Conservation (phyloP, 2,888 invertebrate genomes). For the Abrostola triplasia region DNA sequence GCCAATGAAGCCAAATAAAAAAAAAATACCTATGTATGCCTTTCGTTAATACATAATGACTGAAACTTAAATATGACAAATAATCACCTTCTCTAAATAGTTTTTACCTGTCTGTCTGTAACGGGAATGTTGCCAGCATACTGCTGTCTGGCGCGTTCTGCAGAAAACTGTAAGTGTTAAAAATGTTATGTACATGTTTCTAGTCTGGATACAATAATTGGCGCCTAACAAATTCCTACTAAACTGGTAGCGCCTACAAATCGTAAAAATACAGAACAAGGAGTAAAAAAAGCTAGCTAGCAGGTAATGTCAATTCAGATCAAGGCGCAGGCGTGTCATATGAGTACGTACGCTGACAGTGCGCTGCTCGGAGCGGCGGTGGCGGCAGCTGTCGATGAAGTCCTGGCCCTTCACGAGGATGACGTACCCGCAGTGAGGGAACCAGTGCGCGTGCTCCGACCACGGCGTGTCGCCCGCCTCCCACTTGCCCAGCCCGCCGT, state of each 20-base stretch:
- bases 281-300: too few relatives aligned
- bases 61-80: not conserved
- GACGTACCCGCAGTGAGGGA: constrained; percentile 95
- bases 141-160: constrained; percentile 66
- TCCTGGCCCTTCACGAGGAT: constrained; percentile 93
- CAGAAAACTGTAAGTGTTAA: constrained; percentile 69
- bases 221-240: too few relatives aligned
- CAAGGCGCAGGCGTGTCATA: not conserved
- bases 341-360: constrained; percentile 58
- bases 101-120: constrained; percentile 73
- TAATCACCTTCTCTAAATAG: not conserved
- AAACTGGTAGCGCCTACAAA: too few relatives aligned
- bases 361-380: constrained; percentile 60
- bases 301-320: not conserved
- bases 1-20: too few relatives aligned
- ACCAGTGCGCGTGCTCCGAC: constrained; percentile 98
- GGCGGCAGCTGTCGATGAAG: constrained; percentile 89
- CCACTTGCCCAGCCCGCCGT: constrained; percentile 97
- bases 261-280: too few relatives aligned
- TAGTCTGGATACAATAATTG: too few relatives aligned
- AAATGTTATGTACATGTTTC: not conserved
- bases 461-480: constrained; percentile 96
- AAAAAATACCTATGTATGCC: too few relatives aligned
- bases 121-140: constrained; percentile 72
- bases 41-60: too few relatives aligned